Conservation (phyloP, 2,888 invertebrate genomes). For the Rutpela maculata region DNA sequence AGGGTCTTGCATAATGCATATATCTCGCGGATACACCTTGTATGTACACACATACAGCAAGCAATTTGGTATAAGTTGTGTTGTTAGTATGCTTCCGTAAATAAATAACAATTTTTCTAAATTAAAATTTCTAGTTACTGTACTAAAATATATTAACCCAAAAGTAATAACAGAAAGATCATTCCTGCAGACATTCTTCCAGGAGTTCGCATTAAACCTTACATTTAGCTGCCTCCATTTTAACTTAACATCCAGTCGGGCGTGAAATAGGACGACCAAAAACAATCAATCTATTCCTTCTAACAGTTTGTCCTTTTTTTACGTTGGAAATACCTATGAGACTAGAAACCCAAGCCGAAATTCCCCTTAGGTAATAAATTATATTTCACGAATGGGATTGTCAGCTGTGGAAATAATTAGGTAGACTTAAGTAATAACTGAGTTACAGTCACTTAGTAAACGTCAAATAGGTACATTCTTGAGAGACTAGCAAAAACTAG, state of each 20-base stretch:
- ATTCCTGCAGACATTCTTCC: neutral
- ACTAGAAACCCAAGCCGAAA: conserved; percentile 22
- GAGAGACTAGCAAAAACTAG: too few relatives aligned
- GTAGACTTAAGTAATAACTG: neutral
- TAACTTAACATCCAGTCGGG: conserved; percentile 32
- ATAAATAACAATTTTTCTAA: too few relatives aligned
- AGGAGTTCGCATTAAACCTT: neutral
- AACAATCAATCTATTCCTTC: conserved; percentile 41
- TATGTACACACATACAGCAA: too few relatives aligned
- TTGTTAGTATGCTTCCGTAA: too few relatives aligned
- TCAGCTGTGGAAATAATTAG: conserved; percentile 6
- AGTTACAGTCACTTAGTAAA: neutral
- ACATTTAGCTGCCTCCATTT: conserved; percentile 22
- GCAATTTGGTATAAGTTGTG: too few relatives aligned
- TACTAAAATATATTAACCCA: neutral
- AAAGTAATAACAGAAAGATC: neutral
- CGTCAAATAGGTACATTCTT: too few relatives aligned
- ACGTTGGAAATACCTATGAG: conserved; percentile 34
- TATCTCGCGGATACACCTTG: too few relatives aligned
- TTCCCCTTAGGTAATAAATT: conserved; percentile 34
- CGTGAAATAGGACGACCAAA: conserved; percentile 40
- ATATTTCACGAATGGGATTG: neutral
- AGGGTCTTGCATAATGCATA: too few relatives aligned
- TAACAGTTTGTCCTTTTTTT: conserved; percentile 39
- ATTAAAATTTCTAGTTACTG: too few relatives aligned